These are phyloP conservation scores for Phortica variegata DNA, from an alignment of 1,140 invertebrate species.

Conservation along the genomic window DNA sequence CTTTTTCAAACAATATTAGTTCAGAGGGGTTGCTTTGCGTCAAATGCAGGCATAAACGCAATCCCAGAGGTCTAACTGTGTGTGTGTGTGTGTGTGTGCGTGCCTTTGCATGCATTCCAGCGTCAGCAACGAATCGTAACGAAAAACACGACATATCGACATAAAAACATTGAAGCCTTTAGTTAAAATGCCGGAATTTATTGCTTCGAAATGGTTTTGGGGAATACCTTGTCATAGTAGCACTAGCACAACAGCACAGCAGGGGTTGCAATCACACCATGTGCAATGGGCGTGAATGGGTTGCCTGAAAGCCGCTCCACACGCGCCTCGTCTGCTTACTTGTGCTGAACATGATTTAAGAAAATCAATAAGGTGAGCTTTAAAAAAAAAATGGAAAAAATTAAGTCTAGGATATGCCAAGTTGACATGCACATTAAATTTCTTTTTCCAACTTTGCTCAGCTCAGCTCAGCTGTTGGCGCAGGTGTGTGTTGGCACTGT, in stretches of 20 bases:
- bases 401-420: slow-evolving; percentile 1
- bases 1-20: slow-evolving; percentile 4
- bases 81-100: neutral
- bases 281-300: slow-evolving; percentile 35
- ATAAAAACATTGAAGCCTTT: slow-evolving; percentile 8
- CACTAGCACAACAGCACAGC: slow-evolving; percentile 8
- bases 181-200: slow-evolving; percentile 49
- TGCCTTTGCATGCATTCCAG: neutral
- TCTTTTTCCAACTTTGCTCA: too few species aligned
- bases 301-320: slow-evolving; percentile 7
- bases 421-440: slow-evolving; percentile 2
- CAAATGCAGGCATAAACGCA: slow-evolving; percentile 8
- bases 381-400: neutral
- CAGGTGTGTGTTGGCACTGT: slow-evolving; percentile 7
- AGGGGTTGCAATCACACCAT: slow-evolving; percentile 20
- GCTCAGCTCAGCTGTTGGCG: too few species aligned
- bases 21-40: slow-evolving; percentile 2
- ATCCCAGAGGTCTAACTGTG: neutral
- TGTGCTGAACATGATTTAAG: slow-evolving; percentile 30
- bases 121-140: neutral
- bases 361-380: slow-evolving; percentile 37
- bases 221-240: slow-evolving; percentile 9
- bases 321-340: slow-evolving; percentile 1
- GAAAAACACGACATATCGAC: too few species aligned
- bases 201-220: slow-evolving; percentile 44